These are phyloP conservation scores for Xenops minutus DNA, from an alignment of 2,797 vertebrate species.

Conservation along the genomic window DNA sequence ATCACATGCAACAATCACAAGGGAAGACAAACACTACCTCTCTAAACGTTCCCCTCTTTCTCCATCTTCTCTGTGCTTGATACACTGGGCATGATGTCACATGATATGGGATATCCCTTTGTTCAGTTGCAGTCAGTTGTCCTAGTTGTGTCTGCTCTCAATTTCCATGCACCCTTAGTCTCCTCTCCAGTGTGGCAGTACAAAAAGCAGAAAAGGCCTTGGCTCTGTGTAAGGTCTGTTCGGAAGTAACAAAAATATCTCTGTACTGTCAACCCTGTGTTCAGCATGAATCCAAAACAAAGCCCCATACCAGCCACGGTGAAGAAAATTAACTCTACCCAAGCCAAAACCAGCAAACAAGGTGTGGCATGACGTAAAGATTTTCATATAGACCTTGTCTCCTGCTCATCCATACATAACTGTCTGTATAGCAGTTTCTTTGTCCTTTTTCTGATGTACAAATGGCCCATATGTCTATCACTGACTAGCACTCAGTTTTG, in stretches of 20 bases:
- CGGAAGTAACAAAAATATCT: not conserved
- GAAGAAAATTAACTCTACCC: not conserved
- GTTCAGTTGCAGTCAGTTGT: not conserved
- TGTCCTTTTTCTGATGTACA: not conserved
- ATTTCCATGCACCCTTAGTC: not conserved
- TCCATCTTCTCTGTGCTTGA: not conserved
- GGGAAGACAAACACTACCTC: not conserved
- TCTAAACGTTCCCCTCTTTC: not conserved
- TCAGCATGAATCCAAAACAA: not conserved
- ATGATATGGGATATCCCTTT: not conserved
- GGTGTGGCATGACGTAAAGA: not conserved
- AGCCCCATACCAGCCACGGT: not conserved
- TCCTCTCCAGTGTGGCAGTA: not conserved
- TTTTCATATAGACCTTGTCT: not conserved
- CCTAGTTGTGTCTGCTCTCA: not conserved
- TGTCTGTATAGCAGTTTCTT: not conserved
- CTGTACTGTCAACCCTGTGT: not conserved
- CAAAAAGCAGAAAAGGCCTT: not conserved
- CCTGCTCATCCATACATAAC: not conserved
- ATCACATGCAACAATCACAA: not conserved
- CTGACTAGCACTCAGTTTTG: not conserved
- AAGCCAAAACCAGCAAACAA: not conserved
- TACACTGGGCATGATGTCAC: no score
- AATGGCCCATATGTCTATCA: not conserved
- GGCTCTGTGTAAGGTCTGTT: not conserved